Evolutionary conservation across 92 coral and sea anemone species (phyloP), one percentile per base, ranked within the genome.

Genomic region (Siderastrea radians): DNA sequence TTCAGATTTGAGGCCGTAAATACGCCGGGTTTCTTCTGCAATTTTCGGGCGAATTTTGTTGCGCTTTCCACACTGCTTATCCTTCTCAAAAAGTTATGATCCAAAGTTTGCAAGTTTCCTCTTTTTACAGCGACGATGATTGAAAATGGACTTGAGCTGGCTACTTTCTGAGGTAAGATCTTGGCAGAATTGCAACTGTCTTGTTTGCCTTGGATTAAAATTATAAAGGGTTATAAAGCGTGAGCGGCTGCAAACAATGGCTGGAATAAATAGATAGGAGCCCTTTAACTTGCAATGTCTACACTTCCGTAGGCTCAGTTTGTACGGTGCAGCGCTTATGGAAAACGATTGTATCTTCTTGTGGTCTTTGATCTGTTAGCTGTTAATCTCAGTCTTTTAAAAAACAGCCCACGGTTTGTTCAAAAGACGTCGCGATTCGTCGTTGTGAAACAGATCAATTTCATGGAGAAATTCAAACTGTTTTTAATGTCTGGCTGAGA

Each of bases 1-100:
- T 84, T 49, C 81, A 84, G 87, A 74, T 49, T 73, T 84, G 66
- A 84, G 80, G 73, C 87, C 87, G 80, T 84, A 74, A 84, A 60
- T 73, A 52, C 87, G 64, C 73, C 80, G 73, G 79, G 55, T 53
- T 84, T 80, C 49, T 74, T 66, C 73, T 73, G 74, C 71, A 61
- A 43, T 61, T 60, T 74, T 49, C n/a, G 72, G 70, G 66, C 73
- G 11, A 74, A 68, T 14, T 84, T 84, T 72, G 73, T 49, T 82
- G 62, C 80, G 74, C 51, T 74, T 74, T 73, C 54, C 73, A 44
- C 79, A 45, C 38, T 72, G 72, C 13, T 60, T 26, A 16, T 62
- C 49, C 43, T 62, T 73, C 26, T 19, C 43, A 14, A 43, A 84
- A 84, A 70, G 87, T 26, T 74, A 84, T 84, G 87, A 73, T 62